phyloP scores from a whole-genome alignment of 2,113 vertebrate species.

The Phycodurus eques region DNA sequence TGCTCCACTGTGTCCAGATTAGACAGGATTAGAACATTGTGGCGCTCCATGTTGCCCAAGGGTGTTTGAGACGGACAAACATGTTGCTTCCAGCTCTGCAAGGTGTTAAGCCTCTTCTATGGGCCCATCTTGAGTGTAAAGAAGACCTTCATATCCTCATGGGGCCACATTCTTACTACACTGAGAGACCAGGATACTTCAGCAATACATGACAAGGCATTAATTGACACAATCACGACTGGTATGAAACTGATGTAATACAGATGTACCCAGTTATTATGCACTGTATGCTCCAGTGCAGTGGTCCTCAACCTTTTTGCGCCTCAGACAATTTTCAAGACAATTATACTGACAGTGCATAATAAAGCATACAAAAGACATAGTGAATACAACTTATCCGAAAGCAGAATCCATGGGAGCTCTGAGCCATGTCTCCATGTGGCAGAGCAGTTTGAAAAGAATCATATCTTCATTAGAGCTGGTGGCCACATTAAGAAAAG shows the following conservation, averaged over 20 bases:
- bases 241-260: conserved; percentile 62
- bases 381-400: background rate
- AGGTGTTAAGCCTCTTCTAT: conserved; percentile 33
- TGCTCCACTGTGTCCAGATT: conserved; percentile 72
- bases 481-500: background rate
- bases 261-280: conserved; percentile 28
- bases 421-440: background rate
- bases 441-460: background rate
- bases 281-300: background rate
- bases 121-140: conserved; percentile 27
- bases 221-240: conserved; percentile 57
- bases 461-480: background rate
- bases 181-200: conserved; percentile 6
- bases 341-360: conserved; percentile 1
- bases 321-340: background rate
- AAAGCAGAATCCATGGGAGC: background rate
- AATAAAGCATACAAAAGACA: background rate
- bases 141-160: conserved; percentile 23
- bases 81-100: conserved; percentile 46
- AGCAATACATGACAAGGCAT: conserved; percentile 13
- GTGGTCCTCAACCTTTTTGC: conserved; percentile 8
- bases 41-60: conserved; percentile 47
- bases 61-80: conserved; percentile 51
- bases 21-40: conserved; percentile 70
- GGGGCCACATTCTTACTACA: conserved; percentile 9